Evolutionary conservation across 2,797 vertebrate species (phyloP).

Genomic region (Eidolon dupreanum): DNA sequence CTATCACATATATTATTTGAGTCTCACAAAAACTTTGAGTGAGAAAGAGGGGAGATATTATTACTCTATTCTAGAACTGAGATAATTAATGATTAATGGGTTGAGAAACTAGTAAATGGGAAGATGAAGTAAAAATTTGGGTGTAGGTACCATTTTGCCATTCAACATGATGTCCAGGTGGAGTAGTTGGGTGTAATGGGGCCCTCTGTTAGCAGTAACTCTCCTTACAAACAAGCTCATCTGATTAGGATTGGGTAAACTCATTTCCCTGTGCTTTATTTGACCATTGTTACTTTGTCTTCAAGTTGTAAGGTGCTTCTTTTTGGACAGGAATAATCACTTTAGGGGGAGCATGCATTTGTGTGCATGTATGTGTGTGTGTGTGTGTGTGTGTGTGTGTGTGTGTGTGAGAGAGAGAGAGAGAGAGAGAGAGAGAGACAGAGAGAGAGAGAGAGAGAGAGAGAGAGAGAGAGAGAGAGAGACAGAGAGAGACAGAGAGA

Average conservation of each 20-base stretch:
- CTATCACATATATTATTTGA: constrained; percentile 38
- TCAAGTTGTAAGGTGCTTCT: background rate
- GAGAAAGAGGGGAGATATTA: background rate
- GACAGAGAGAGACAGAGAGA: background rate
- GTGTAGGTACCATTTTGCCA: background rate
- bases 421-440: background rate
- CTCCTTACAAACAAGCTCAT: background rate
- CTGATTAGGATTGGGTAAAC: constrained; percentile 11
- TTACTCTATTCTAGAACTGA: constrained; percentile 8
- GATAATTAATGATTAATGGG: constrained; percentile 1
- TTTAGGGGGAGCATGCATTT: background rate
- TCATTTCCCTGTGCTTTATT: background rate
- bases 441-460: background rate
- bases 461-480: background rate
- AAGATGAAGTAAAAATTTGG: constrained; percentile 32
- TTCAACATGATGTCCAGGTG: background rate
- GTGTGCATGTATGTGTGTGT: background rate
- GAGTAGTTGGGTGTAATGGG: background rate
- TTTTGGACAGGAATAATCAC: constrained; percentile 19
- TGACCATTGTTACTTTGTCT: constrained; percentile 6
- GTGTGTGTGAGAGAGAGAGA: background rate
- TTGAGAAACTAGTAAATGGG: constrained; percentile 3
- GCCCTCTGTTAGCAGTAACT: background rate
- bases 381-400: background rate
- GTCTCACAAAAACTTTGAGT: background rate